Evolutionary conservation across 2,797 vertebrate genomes (phyloP).

Genomic region (Gouania willdenowi): DNA sequence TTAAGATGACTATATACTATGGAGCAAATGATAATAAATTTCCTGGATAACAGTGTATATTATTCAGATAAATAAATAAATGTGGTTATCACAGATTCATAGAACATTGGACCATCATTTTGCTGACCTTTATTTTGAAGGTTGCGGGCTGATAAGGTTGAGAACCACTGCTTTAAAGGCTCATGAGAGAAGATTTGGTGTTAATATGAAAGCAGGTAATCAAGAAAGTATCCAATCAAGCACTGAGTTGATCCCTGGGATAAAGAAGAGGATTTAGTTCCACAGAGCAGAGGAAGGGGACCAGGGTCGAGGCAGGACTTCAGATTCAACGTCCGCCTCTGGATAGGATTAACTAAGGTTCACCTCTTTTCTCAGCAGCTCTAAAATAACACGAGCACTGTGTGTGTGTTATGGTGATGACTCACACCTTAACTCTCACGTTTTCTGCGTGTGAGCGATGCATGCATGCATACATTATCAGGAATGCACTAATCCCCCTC

Average conservation of each 20-base stretch:
- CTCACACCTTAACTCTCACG: conserved; percentile 3
- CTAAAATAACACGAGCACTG: conserved; percentile 9
- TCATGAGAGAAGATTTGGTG: conserved; percentile 64
- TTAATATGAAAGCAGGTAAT: conserved; percentile 57
- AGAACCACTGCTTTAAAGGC: no score
- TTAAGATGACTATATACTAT: no score
- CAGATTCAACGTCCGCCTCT: conserved; percentile 31
- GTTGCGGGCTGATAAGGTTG: no score
- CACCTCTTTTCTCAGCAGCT: conserved; percentile 7
- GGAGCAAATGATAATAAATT: no score
- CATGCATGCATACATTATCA: neutral
- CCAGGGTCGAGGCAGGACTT: conserved; percentile 8
- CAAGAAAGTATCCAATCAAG: conserved; percentile 57
- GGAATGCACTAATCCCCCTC: neutral
- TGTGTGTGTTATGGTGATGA: conserved; percentile 14
- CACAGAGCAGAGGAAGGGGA: conserved; percentile 22
- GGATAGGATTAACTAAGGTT: conserved; percentile 42
- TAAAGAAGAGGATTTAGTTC: conserved; percentile 57
- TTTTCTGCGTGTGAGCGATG: conserved; percentile 1
- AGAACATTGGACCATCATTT: no score
- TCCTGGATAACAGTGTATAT: no score
- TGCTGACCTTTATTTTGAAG: no score
- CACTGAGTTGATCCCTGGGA: conserved; percentile 44
- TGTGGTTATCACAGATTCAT: no score
- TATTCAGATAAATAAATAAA: no score